Evolutionary conservation across 2,113 vertebrate genomes (phyloP).

Genomic region (Antennarius striatus): DNA sequence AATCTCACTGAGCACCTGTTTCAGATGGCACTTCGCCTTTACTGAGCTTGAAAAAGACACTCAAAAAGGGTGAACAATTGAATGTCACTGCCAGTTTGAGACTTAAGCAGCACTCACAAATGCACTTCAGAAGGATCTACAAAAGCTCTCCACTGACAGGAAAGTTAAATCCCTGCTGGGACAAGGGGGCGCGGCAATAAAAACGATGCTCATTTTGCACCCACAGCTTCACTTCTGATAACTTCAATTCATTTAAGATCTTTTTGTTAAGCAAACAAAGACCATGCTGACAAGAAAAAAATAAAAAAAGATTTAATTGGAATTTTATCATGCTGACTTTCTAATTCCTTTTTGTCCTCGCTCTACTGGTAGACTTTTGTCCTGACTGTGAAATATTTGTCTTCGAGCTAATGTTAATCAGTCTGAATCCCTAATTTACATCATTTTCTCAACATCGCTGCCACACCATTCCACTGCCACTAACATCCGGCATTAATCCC

Average conservation of each 20-base stretch:
- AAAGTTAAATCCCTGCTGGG: not conserved
- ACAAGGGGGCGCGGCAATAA: not conserved
- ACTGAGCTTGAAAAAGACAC: slow-evolving; percentile 6
- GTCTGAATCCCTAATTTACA: slow-evolving; percentile 31
- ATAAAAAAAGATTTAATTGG: slow-evolving; percentile 42
- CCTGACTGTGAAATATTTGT: slow-evolving; percentile 37
- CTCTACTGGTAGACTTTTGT: slow-evolving; percentile 6
- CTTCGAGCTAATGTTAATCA: slow-evolving; percentile 38
- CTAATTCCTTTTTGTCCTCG: slow-evolving; percentile 22
- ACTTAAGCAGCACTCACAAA: not conserved
- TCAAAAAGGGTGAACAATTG: slow-evolving; percentile 9
- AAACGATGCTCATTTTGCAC: slow-evolving; percentile 15
- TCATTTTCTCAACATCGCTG: not conserved
- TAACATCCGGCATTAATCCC: slow-evolving; percentile 24
- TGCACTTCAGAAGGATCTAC: not conserved
- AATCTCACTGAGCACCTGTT: slow-evolving; percentile 36
- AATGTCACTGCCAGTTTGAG: slow-evolving; percentile 6
- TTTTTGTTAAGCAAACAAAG: slow-evolving; percentile 22
- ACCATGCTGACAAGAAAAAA: slow-evolving; percentile 3
- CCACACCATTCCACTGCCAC: slow-evolving; percentile 16
- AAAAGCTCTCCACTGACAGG: not conserved
- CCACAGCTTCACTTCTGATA: slow-evolving; percentile 3
- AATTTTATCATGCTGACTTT: slow-evolving; percentile 47
- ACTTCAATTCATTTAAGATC: slow-evolving; percentile 22
- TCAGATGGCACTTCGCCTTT: slow-evolving; percentile 15